Evolutionary conservation across 2,797 vertebrate genomes (phyloP), one percentile per base, ranked within the genome.

Genomic region (Necrosyrtes monachus): DNA sequence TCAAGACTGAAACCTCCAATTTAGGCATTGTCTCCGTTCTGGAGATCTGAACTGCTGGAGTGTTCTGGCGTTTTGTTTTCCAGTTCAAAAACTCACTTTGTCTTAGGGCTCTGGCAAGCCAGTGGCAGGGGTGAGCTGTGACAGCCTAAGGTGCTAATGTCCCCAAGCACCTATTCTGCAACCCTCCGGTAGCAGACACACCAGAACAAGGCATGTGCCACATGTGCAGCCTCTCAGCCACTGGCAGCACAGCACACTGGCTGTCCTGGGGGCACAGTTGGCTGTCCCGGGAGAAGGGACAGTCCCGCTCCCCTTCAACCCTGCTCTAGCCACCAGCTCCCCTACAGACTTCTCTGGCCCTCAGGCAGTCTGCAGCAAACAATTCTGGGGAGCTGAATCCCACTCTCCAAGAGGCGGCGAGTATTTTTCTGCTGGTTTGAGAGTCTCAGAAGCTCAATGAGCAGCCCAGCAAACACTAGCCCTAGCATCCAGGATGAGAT

Each of bases 351-450:
- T 17, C 62, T 70, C 73, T 53, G n/a, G 43, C 56, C 41, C 73
- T 59, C 56, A 18, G 0, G 3, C 12, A 18, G 22, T 17, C 9
- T 1, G 2, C 5, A 27, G 25, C 41, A 59, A 51, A 56, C 45
- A 90, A 2, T 35, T 51, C 48, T 33, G 4, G 48, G 60, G 43
- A 75, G 30, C 27, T 45, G 18, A 85, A 46, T 19, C 39, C 59
- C 43, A 3, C 27, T 46, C 10, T 51, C 20, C 62, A 33, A 64
- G 43, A 67, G 27, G 16, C 11, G 3, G 39, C 0, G 0, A 74
- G 35, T 35, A 23, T 33, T 68, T 13, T 30, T 43, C 57, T 90
- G 70, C 48, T 59, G 35, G 7, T 24, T 10, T 67, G 28, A 70
- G 46, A 70, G 37, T 8, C 43, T 70, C 7, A 1, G 67, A 41